Percentiles rank a stretch among this genome's conserved stretches.
These are phyloP conservation scores for Copidosoma floridanum DNA, from an alignment of 1,140 invertebrate species.

Conservation along the genomic window DNA sequence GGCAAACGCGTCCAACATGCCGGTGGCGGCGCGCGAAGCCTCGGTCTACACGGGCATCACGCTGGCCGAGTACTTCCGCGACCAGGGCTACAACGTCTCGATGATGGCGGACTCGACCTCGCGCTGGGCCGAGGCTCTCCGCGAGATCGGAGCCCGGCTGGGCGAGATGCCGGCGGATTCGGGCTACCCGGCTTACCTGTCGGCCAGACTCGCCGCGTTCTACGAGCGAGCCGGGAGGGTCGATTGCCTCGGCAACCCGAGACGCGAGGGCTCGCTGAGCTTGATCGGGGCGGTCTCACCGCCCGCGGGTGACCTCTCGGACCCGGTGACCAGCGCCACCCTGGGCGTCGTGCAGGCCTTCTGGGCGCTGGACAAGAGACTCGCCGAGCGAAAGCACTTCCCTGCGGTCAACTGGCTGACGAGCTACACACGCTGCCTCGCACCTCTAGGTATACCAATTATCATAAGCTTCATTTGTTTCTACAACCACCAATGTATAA, in stretches of 20 bases:
- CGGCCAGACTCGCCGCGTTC: conserved; percentile 69
- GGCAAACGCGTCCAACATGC: conserved; percentile 87
- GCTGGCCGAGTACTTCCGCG: conserved; percentile 74
- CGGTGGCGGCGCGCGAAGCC: conserved; percentile 82
- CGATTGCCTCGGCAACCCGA: conserved; percentile 67
- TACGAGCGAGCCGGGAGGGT: conserved; percentile 73
- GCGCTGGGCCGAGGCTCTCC: conserved; percentile 80
- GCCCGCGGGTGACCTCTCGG: conserved; percentile 75
- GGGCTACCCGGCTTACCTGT: conserved; percentile 73
- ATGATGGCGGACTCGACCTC: conserved; percentile 89
- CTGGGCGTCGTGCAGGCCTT: conserved; percentile 74
- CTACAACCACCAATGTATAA: no score
- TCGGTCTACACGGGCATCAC: conserved; percentile 84
- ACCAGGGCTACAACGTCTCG: conserved; percentile 83
- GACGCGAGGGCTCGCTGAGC: conserved; percentile 68
- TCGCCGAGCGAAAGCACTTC: conserved; percentile 75
- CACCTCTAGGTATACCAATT: conserved; percentile 70
- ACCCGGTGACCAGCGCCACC: conserved; percentile 74
- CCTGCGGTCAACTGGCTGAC: conserved; percentile 75
- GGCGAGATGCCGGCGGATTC: conserved; percentile 83
- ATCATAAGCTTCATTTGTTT: neutral
- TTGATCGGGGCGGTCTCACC: conserved; percentile 78
- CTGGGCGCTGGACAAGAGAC: conserved; percentile 74
- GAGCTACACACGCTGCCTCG: conserved; percentile 80
- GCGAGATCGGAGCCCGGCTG: conserved; percentile 83